Evolutionary conservation across 1,140 invertebrate species (phyloP).

Genomic region (Zaprionus nigranus): DNA sequence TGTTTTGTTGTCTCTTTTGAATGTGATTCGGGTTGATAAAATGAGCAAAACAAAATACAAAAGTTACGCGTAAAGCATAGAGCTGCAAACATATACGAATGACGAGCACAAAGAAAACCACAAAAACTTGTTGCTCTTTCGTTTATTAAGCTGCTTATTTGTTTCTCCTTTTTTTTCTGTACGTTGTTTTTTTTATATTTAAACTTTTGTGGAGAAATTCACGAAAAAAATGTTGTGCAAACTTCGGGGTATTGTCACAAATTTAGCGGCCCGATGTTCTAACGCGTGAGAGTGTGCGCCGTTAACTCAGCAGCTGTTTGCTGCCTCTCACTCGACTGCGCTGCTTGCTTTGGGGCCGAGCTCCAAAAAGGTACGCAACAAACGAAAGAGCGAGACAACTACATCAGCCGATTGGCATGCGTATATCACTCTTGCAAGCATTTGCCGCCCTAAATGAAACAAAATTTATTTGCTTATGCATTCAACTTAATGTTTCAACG

Average conservation of each 20-base stretch:
- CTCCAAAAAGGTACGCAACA: constrained; percentile 53
- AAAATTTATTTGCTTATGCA: background rate
- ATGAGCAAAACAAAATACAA: constrained; percentile 76
- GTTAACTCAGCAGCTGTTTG: constrained; percentile 55
- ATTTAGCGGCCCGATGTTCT: constrained; percentile 53
- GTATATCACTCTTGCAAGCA: constrained; percentile 1
- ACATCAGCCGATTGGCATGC: background rate
- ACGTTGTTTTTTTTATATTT: constrained; percentile 46
- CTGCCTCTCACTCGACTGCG: constrained; percentile 42
- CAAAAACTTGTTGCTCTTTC: constrained; percentile 69
- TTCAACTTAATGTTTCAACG: background rate
- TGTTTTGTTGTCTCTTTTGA: constrained; percentile 66
- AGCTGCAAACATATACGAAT: constrained; percentile 65
- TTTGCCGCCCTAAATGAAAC: background rate
- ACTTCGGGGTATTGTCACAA: constrained; percentile 36
- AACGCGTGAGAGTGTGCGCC: constrained; percentile 58
- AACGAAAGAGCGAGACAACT: constrained; percentile 37
- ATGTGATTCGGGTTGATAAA: constrained; percentile 69
- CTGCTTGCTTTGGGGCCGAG: constrained; percentile 52
- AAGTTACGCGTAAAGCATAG: constrained; percentile 57
- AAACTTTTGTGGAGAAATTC: constrained; percentile 72
- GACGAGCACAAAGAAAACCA: constrained; percentile 56
- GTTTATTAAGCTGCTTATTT: constrained; percentile 44
- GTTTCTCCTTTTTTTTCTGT: constrained; percentile 44
- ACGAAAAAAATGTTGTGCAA: constrained; percentile 50